These are phyloP conservation scores for Anastrepha ludens DNA, from an alignment of 1,140 invertebrate species.

Conservation along the genomic window DNA sequence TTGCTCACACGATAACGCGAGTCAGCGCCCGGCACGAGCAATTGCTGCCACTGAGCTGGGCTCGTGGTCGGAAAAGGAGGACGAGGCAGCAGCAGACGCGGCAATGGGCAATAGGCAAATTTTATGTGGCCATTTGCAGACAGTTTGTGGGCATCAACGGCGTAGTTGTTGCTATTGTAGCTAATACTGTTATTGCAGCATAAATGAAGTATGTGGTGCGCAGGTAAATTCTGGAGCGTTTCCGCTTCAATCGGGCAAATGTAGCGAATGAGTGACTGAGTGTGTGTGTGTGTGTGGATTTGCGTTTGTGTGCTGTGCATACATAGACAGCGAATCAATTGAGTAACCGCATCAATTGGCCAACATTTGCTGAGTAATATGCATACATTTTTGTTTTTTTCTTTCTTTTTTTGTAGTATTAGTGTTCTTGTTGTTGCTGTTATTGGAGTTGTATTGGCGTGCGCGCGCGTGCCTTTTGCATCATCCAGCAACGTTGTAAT, in stretches of 20 bases:
- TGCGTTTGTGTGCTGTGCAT: background rate
- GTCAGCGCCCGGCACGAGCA: conserved; percentile 36
- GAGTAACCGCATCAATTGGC: conserved; percentile 38
- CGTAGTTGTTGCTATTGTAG: background rate
- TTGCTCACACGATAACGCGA: conserved; percentile 42
- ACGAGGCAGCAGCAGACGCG: background rate
- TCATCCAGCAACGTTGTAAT: background rate
- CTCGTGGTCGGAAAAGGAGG: background rate
- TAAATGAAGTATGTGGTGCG: conserved; percentile 29
- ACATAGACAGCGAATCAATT: conserved; percentile 16
- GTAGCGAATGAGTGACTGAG: background rate
- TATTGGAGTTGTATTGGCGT: background rate
- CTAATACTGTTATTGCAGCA: background rate
- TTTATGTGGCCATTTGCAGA: conserved; percentile 37
- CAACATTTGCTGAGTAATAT: background rate
- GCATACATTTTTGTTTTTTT: background rate
- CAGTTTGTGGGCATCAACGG: conserved; percentile 16
- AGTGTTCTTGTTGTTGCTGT: background rate
- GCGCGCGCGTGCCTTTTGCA: conserved; percentile 27
- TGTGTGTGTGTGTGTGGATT: background rate
- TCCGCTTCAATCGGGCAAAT: conserved; percentile 26
- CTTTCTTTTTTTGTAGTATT: background rate
- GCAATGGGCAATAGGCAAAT: conserved; percentile 33
- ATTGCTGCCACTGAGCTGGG: background rate
- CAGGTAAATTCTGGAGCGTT: conserved; percentile 47